phyloP scores from a whole-genome alignment of 1,140 invertebrate species.

The Mylabris phalerata region DNA sequence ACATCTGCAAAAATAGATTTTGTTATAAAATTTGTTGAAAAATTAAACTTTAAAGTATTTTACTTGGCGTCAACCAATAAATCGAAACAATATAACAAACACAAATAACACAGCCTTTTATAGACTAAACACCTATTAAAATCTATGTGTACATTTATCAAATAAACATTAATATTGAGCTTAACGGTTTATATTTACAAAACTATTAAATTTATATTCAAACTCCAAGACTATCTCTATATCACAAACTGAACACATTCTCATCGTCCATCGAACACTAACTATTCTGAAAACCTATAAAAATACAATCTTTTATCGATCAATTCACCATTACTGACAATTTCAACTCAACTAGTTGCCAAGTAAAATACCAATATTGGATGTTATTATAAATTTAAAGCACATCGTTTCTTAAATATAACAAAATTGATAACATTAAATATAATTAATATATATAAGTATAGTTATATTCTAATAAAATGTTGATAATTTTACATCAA shows the following conservation, averaged over 20 bases:
- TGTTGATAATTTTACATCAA: too few species aligned
- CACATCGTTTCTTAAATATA: too few species aligned
- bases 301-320: neutral
- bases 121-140: slow-evolving; percentile 5
- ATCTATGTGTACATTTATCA: neutral
- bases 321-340: neutral
- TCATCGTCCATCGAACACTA: neutral
- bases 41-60: neutral
- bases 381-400: too few species aligned
- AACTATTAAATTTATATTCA: neutral
- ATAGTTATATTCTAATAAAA: too few species aligned
- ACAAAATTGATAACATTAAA: too few species aligned
- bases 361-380: too few species aligned
- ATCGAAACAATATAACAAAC: slow-evolving; percentile 1
- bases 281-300: neutral
- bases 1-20: slow-evolving; percentile 10
- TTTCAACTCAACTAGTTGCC: neutral
- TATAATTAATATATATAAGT: too few species aligned
- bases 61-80: neutral
- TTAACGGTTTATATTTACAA: neutral
- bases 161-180: neutral
- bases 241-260: slow-evolving; percentile 27
- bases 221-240: slow-evolving; percentile 3
- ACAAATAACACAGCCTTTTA: slow-evolving; percentile 2
- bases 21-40: neutral